Conservation (phyloP, 1,140 invertebrate genomes). For the Drosophila suzukii region DNA sequence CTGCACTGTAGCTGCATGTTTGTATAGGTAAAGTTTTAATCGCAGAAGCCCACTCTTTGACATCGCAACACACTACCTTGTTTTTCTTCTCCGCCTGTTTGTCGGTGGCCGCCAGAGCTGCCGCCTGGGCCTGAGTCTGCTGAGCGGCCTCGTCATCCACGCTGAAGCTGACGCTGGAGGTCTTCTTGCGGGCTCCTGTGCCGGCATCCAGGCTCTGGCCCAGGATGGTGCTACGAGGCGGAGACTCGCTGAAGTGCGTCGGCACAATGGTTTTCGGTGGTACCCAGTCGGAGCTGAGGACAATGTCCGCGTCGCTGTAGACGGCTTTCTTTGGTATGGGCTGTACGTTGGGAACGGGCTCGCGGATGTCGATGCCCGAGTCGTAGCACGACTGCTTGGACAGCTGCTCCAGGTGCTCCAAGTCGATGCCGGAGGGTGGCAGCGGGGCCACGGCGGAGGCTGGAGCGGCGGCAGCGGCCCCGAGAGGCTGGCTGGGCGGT, state of each 20-base stretch:
- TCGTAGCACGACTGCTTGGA: constrained; percentile 92
- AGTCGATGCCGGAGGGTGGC: constrained; percentile 64
- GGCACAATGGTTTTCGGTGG: constrained; percentile 91
- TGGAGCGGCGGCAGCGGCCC: constrained; percentile 9
- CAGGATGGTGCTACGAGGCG: constrained; percentile 83
- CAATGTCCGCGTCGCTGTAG: constrained; percentile 93
- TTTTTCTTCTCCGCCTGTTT: constrained; percentile 86
- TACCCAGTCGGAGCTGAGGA: constrained; percentile 92
- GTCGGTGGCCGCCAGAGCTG: constrained; percentile 85
- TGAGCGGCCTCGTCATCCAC: constrained; percentile 86
- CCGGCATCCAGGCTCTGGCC: constrained; percentile 73
- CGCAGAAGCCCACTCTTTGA: too few relatives aligned
- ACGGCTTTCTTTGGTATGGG: constrained; percentile 85
- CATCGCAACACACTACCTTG: constrained; percentile 85
- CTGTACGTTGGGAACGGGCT: constrained; percentile 87
- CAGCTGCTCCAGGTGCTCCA: constrained; percentile 78
- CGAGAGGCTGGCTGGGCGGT: constrained; percentile 14
- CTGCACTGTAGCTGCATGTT: too few relatives aligned
- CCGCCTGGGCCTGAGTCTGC: constrained; percentile 66
- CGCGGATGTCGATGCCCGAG: constrained; percentile 94
- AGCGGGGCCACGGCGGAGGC: constrained; percentile 33
- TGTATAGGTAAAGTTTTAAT: too few relatives aligned
- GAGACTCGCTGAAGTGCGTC: constrained; percentile 86
- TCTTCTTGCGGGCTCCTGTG: constrained; percentile 87
- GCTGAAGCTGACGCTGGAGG: constrained; percentile 90